These are phyloP conservation scores for Okamejei kenojei DNA, from an alignment of 2,797 vertebrate species.

Conservation along the genomic window DNA sequence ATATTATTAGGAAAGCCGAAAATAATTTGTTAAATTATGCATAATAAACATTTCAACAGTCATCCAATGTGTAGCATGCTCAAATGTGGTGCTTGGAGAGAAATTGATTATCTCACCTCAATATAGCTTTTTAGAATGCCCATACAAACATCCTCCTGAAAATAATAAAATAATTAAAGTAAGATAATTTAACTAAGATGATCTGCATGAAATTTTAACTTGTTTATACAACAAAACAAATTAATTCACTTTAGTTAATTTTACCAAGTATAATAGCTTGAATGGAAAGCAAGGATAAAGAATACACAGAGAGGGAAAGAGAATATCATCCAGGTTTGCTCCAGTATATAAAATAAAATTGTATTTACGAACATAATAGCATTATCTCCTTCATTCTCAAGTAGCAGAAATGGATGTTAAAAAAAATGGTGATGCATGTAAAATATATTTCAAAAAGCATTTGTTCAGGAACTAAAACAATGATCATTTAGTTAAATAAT, in stretches of 20 bases:
- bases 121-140: slow-evolving; percentile 85
- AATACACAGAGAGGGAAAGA: no score
- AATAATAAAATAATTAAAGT: slow-evolving; percentile 39
- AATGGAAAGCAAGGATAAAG: background rate
- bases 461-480: background rate
- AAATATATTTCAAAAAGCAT: background rate
- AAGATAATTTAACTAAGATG: background rate
- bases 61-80: background rate
- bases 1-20: background rate
- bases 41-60: background rate
- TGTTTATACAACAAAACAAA: background rate
- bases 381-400: background rate
- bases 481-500: background rate
- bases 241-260: background rate
- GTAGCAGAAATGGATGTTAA: background rate
- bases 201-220: background rate
- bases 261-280: background rate
- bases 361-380: background rate
- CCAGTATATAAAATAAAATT: background rate
- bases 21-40: background rate
- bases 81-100: background rate
- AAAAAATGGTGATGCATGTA: background rate
- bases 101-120: slow-evolving; percentile 56
- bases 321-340: background rate
- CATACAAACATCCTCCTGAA: slow-evolving; percentile 83